Evolutionary conservation across 2,113 vertebrate genomes (phyloP).

Genomic region (Otolemur garnettii): DNA sequence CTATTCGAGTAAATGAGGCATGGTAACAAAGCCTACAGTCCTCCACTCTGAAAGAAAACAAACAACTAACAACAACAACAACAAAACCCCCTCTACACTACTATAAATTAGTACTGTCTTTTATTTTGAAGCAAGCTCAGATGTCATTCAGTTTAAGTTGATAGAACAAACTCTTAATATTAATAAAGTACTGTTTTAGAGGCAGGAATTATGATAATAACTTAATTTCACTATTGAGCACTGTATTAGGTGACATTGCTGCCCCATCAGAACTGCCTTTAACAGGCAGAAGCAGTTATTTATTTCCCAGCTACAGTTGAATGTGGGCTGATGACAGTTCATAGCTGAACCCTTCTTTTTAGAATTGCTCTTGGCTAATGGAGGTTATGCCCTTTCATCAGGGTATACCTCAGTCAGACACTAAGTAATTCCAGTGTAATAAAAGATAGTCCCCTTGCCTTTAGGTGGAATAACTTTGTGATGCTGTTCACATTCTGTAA

Average conservation of each 20-base stretch:
- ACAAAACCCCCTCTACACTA: too few species aligned
- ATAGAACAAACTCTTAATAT: not conserved
- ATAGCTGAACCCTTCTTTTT: not conserved
- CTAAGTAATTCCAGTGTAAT: not conserved
- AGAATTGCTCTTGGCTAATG: not conserved
- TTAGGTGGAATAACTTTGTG: not conserved
- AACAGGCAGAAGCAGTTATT: not conserved
- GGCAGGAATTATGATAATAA: not conserved
- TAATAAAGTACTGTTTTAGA: not conserved
- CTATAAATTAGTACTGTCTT: not conserved
- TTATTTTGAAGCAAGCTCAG: not conserved
- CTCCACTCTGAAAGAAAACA: too few species aligned
- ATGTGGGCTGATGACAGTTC: not conserved
- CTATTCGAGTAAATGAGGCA: too few species aligned
- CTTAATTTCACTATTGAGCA: not conserved
- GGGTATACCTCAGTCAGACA: not conserved
- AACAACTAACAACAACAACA: too few species aligned
- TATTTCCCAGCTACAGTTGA: not conserved
- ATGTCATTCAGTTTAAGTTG: constrained; percentile 2
- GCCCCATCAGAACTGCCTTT: not conserved
- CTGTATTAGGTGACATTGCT: not conserved
- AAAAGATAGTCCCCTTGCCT: not conserved
- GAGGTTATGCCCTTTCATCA: not conserved
- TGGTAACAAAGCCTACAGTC: too few species aligned
- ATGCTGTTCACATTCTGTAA: not conserved